These are phyloP conservation scores for Leptestheria dahalacensis DNA, from an alignment of 1,140 invertebrate species.

Conservation along the genomic window DNA sequence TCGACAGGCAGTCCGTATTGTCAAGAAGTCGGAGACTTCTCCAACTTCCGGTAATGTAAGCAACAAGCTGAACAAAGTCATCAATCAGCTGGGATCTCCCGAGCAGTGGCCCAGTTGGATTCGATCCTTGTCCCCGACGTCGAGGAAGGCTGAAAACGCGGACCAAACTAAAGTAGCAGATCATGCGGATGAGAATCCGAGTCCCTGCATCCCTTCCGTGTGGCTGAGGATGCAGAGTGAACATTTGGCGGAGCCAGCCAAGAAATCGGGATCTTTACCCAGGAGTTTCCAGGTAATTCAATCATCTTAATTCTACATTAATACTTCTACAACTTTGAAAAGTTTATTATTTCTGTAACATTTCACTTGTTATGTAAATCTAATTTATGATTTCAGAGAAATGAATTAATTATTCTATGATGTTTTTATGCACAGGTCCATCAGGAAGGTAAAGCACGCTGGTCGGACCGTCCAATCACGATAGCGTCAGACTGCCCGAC, in stretches of 20 bases:
- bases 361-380: no score
- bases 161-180: slow-evolving; percentile 19
- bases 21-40: background rate
- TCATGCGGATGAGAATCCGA: slow-evolving; percentile 26
- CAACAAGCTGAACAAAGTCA: background rate
- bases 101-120: slow-evolving; percentile 7
- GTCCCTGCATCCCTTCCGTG: slow-evolving; percentile 39
- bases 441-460: slow-evolving; percentile 8
- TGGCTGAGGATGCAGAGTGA: slow-evolving; percentile 43
- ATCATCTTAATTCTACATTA: no score
- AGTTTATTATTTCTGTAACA: no score
- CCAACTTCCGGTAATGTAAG: no score
- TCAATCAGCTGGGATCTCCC: slow-evolving; percentile 1
- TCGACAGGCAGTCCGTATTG: slow-evolving; percentile 11
- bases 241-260: slow-evolving; percentile 30
- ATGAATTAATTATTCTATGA: slow-evolving; percentile 19
- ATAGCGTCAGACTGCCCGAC: slow-evolving; percentile 49
- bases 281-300: slow-evolving; percentile 45
- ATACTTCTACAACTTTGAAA: no score
- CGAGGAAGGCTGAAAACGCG: slow-evolving; percentile 20
- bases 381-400: no score
- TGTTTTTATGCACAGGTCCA: background rate
- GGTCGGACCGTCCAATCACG: slow-evolving; percentile 42
- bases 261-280: slow-evolving; percentile 59
- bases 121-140: slow-evolving; percentile 17